These are phyloP conservation scores for Sinocyclocheilus maitianheensis DNA, from an alignment of 2,113 vertebrate species.

Conservation along the genomic window DNA sequence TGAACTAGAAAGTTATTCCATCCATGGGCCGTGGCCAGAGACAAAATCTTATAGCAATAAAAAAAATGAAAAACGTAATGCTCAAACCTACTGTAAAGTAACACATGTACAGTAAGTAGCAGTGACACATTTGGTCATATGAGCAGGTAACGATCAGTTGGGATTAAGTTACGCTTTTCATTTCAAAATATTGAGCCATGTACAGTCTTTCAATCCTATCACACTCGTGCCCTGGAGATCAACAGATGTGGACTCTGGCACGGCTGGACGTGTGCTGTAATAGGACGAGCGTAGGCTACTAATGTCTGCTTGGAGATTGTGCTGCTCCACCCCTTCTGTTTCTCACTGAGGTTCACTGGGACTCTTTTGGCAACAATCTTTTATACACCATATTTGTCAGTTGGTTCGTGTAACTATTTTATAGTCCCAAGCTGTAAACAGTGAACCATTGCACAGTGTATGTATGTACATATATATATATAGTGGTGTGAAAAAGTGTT, in stretches of 20 bases:
- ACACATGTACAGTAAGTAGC: conserved; percentile 14
- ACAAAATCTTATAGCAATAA: conserved; percentile 38
- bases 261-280: conserved; percentile 61
- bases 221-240: conserved; percentile 4
- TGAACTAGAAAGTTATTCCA: conserved; percentile 54
- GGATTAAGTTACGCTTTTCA: conserved; percentile 23
- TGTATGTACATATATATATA: not conserved
- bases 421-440: not conserved
- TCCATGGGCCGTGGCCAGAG: conserved; percentile 39
- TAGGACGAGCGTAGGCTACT: conserved; percentile 54
- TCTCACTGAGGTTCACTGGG: conserved; percentile 20
- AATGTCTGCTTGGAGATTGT: conserved; percentile 46
- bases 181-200: conserved; percentile 23
- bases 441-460: not conserved
- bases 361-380: not conserved
- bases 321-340: conserved; percentile 25
- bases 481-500: too few species aligned
- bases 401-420: not conserved
- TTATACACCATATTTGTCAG: not conserved
- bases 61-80: not conserved
- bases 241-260: conserved; percentile 54
- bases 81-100: conserved; percentile 33
- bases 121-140: conserved; percentile 10
- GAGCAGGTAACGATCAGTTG: conserved; percentile 12
- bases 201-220: conserved; percentile 27